phyloP scores from a whole-genome alignment of 2,888 invertebrate genomes.

The Ephialtes manifestator region DNA sequence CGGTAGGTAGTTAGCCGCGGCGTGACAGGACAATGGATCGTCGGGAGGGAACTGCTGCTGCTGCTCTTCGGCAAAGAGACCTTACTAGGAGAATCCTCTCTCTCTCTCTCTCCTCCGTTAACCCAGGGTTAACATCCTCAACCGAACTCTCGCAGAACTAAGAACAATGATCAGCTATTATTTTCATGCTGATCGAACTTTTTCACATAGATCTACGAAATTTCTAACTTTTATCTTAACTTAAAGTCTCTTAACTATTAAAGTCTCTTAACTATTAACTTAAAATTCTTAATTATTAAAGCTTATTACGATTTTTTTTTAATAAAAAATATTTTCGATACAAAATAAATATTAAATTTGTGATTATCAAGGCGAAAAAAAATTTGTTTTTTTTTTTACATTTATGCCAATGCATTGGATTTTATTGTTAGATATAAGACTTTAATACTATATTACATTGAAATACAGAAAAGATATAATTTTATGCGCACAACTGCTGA shows the following conservation, averaged over 20 bases:
- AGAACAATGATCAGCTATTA: not conserved
- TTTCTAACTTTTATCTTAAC: not conserved
- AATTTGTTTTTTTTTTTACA: too few relatives aligned
- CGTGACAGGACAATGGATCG: constrained; percentile 50
- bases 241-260: too few relatives aligned
- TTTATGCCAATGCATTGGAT: too few relatives aligned
- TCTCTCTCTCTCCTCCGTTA: constrained; percentile 9
- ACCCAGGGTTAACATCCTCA: constrained; percentile 50
- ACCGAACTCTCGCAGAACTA: constrained; percentile 42
- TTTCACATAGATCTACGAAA: too few relatives aligned
- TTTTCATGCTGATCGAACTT: constrained; percentile 12
- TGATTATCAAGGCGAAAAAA: too few relatives aligned
- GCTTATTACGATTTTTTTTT: too few relatives aligned
- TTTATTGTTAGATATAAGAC: too few relatives aligned
- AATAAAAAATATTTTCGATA: too few relatives aligned
- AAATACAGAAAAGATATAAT: too few relatives aligned
- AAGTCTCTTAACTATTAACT: too few relatives aligned
- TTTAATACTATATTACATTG: too few relatives aligned
- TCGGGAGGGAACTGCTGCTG: constrained; percentile 2
- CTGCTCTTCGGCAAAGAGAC: constrained; percentile 18
- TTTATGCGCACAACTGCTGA: not conserved
- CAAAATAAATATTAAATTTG: not conserved
- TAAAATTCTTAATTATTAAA: too few relatives aligned
- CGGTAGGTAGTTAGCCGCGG: constrained; percentile 51
- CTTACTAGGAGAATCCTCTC: constrained; percentile 8